Percentiles rank a stretch among this genome's conserved stretches.
Evolutionary conservation across 2,113 vertebrate species (phyloP).

Genomic region (Bothrops jararaca): DNA sequence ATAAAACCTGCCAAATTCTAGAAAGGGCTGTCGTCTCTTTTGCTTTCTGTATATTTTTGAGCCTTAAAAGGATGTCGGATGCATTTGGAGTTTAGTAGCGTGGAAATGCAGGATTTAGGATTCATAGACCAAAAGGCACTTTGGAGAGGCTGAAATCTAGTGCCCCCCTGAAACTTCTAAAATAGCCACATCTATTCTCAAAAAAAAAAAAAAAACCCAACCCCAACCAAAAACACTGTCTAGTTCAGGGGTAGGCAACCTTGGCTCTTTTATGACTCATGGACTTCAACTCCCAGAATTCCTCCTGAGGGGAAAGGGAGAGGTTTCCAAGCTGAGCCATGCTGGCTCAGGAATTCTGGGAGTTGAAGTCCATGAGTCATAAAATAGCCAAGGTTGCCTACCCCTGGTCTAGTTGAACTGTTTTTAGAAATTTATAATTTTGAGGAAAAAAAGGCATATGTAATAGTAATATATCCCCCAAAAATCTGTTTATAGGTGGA

Average conservation of each 20-base stretch:
- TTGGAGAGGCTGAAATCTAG: background rate
- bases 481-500: slow-evolving; percentile 82
- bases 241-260: too few species aligned
- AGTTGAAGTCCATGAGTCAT: too few species aligned
- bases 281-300: too few species aligned
- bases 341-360: too few species aligned
- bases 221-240: background rate
- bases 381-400: too few species aligned
- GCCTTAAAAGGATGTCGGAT: background rate
- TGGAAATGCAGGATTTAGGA: background rate
- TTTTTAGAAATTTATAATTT: background rate
- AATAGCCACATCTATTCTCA: background rate
- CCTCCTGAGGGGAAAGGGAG: too few species aligned
- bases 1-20: background rate
- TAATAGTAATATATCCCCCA: slow-evolving; percentile 6
- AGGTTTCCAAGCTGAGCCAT: too few species aligned
- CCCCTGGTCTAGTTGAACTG: background rate
- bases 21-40: background rate
- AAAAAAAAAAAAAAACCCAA: too few species aligned
- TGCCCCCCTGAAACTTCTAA: background rate
- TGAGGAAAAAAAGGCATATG: background rate
- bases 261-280: too few species aligned
- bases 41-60: background rate
- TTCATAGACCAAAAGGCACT: background rate
- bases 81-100: background rate